These are phyloP conservation scores for Eleutherodactylus coqui DNA, from an alignment of 2,797 vertebrate species.

Conservation along the genomic window DNA sequence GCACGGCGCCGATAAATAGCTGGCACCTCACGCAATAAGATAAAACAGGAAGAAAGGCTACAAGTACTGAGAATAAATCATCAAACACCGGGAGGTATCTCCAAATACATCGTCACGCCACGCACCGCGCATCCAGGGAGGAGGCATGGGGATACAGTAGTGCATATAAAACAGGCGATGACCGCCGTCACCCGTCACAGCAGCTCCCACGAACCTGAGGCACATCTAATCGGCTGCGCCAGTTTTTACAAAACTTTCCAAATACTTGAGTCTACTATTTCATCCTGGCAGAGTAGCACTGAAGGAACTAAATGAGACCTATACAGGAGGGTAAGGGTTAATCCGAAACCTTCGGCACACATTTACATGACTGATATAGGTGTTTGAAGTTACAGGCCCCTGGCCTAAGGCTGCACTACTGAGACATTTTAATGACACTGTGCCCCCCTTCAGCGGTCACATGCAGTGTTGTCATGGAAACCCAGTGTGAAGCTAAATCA, in stretches of 20 bases:
- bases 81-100: neutral
- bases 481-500: neutral
- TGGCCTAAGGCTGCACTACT: neutral
- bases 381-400: neutral
- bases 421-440: neutral
- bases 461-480: neutral
- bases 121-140: neutral
- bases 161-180: neutral
- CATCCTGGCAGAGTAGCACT: neutral
- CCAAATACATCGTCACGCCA: neutral
- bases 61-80: neutral
- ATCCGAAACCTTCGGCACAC: neutral
- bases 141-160: neutral
- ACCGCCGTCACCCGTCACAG: too few species aligned
- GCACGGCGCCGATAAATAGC: neutral
- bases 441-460: neutral
- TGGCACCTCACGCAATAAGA: neutral
- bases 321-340: too few species aligned
- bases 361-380: neutral
- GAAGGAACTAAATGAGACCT: too few species aligned
- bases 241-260: neutral
- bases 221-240: neutral
- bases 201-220: neutral
- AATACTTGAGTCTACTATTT: neutral
- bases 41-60: neutral